These are phyloP conservation scores for Recurvirostra avosetta DNA, from an alignment of 2,113 vertebrate genomes.

Conservation along the genomic window DNA sequence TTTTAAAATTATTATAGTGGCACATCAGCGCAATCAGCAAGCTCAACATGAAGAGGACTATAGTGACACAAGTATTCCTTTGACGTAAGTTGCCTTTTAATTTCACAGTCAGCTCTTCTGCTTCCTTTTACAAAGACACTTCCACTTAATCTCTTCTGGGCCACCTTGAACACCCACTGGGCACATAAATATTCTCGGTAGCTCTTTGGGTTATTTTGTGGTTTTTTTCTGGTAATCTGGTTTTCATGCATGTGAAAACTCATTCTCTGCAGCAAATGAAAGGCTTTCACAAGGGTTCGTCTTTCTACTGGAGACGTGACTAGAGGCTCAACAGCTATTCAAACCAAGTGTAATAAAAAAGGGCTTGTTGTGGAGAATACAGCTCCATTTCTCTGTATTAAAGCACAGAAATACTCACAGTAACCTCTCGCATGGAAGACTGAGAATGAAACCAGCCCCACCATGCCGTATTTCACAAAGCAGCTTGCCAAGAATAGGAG, in stretches of 20 bases:
- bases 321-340: constrained; percentile 52
- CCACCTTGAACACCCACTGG: neutral
- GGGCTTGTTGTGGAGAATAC: constrained; percentile 44
- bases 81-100: constrained; percentile 18
- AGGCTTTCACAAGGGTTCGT: constrained; percentile 40
- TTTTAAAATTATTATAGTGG: constrained; percentile 33
- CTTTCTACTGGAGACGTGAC: constrained; percentile 31
- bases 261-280: constrained; percentile 35
- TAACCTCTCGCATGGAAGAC: constrained; percentile 30
- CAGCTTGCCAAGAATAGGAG: constrained; percentile 17
- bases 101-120: neutral
- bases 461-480: constrained; percentile 5
- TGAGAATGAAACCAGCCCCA: constrained; percentile 36
- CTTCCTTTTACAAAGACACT: constrained; percentile 16
- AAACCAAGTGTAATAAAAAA: constrained; percentile 58
- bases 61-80: neutral
- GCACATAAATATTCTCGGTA: neutral
- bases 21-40: neutral
- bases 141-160: neutral
- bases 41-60: neutral
- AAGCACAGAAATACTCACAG: constrained; percentile 48
- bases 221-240: neutral
- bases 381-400: constrained; percentile 56
- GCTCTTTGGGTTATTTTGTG: constrained; percentile 2
- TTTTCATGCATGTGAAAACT: constrained; percentile 8